Evolutionary conservation across 1,140 invertebrate genomes (phyloP).

Genomic region (Heliconius nattereri): DNA sequence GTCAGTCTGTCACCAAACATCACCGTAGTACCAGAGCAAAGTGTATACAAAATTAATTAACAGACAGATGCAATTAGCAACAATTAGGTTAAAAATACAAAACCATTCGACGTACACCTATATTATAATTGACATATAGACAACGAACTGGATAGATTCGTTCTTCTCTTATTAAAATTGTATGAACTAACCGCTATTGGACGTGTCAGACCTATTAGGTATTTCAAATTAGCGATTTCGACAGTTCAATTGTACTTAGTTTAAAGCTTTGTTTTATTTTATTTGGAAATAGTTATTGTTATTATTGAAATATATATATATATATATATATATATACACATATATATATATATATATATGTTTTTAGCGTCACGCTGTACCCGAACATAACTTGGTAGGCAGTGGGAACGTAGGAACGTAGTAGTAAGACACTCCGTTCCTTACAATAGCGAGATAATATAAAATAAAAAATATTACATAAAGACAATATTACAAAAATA

Average conservation of each 20-base stretch:
- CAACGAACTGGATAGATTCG: constrained; percentile 29
- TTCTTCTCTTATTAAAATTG: constrained; percentile 33
- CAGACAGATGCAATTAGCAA: background rate
- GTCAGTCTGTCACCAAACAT: background rate
- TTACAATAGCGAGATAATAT: no score
- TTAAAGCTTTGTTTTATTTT: background rate
- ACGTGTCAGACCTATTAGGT: background rate
- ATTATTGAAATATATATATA: background rate
- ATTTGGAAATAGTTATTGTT: background rate
- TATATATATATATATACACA: no score
- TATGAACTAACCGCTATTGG: constrained; percentile 8
- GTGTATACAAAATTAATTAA: constrained; percentile 13
- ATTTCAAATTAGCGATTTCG: constrained; percentile 2
- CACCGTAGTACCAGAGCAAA: background rate
- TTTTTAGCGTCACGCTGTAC: background rate
- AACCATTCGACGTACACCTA: constrained; percentile 13
- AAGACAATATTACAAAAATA: no score
- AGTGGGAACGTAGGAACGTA: background rate
- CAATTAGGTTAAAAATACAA: constrained; percentile 31
- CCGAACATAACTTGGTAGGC: background rate
- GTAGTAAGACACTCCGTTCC: background rate
- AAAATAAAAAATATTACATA: no score
- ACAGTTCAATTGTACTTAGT: background rate
- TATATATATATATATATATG: background rate
- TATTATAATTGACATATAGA: constrained; percentile 41